phyloP scores from a whole-genome alignment of 2,113 vertebrate species.

The Channa argus region DNA sequence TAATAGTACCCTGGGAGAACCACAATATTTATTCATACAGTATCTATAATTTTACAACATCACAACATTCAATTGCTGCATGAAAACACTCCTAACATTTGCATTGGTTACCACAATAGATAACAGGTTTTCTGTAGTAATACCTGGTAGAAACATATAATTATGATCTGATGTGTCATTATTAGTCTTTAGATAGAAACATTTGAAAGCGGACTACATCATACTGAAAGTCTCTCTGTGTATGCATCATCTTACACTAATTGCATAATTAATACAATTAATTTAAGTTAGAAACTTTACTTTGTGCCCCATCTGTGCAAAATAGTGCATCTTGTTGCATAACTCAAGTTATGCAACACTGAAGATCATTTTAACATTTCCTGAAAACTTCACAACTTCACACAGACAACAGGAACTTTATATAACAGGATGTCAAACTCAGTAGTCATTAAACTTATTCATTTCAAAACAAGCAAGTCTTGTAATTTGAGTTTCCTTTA shows the following conservation, averaged over 20 bases:
- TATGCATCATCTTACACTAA: not conserved
- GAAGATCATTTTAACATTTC: slow-evolving; percentile 14
- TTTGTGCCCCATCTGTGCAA: slow-evolving; percentile 18
- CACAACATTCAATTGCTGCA: not conserved
- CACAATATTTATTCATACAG: not conserved
- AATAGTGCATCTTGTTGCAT: not conserved
- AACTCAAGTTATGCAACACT: slow-evolving; percentile 15
- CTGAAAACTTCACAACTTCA: slow-evolving; percentile 18
- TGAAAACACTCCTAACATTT: not conserved
- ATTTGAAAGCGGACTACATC: too few relatives aligned
- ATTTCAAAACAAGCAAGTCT: not conserved
- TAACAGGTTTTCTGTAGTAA: not conserved
- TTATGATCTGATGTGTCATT: not conserved
- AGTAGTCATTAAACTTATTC: not conserved
- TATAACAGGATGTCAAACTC: slow-evolving; percentile 8
- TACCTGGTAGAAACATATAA: not conserved
- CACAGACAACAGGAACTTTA: slow-evolving; percentile 15
- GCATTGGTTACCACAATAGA: not conserved
- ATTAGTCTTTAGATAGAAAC: too few relatives aligned
- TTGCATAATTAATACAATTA: not conserved
- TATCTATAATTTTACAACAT: not conserved
- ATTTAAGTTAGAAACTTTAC: not conserved
- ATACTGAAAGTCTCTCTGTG: not conserved
- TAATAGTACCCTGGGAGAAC: not conserved
- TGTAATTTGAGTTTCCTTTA: not conserved